Evolutionary conservation across 2,888 invertebrate genomes (phyloP).

Genomic region (Neelides folsomi): DNA sequence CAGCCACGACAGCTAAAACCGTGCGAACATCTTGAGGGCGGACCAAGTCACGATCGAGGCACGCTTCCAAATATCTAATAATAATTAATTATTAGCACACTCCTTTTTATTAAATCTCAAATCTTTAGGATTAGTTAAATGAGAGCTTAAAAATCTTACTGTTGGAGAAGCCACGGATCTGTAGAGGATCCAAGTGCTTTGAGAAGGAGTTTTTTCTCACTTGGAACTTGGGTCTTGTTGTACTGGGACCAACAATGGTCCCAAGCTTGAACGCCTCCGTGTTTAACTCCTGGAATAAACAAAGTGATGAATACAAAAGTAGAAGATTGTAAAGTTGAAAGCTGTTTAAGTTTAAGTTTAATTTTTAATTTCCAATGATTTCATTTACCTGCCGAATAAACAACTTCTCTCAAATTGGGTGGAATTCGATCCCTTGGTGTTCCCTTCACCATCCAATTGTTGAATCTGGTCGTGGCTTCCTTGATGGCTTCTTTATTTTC

Average conservation of each 20-base stretch:
- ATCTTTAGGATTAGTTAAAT: no score
- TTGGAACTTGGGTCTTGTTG: slow-evolving; percentile 50
- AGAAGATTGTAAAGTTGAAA: no score
- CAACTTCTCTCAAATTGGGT: slow-evolving; percentile 60
- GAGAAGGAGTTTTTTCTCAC: slow-evolving; percentile 57
- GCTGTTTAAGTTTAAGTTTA: no score
- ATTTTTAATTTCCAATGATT: no score
- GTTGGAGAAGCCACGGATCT: slow-evolving; percentile 68
- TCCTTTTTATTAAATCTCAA: no score
- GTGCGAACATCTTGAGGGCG: slow-evolving; percentile 55
- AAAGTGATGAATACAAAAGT: background rate
- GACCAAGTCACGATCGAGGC: slow-evolving; percentile 55
- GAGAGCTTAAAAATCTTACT: slow-evolving; percentile 42
- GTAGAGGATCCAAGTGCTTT: slow-evolving; percentile 56
- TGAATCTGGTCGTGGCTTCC: slow-evolving; percentile 54
- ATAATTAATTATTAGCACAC: no score
- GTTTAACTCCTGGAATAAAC: slow-evolving; percentile 53
- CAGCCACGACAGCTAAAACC: slow-evolving; percentile 57
- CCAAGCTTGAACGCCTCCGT: slow-evolving; percentile 61
- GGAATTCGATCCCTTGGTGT: slow-evolving; percentile 44
- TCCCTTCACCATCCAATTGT: slow-evolving; percentile 55
- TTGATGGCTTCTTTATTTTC: slow-evolving; percentile 55
- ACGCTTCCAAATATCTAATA: slow-evolving; percentile 56
- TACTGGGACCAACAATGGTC: slow-evolving; percentile 60
- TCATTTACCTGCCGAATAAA: slow-evolving; percentile 47